Evolutionary conservation across 2,888 invertebrate genomes (phyloP), one percentile per base, ranked within the genome.

Genomic region (Nezara viridula): DNA sequence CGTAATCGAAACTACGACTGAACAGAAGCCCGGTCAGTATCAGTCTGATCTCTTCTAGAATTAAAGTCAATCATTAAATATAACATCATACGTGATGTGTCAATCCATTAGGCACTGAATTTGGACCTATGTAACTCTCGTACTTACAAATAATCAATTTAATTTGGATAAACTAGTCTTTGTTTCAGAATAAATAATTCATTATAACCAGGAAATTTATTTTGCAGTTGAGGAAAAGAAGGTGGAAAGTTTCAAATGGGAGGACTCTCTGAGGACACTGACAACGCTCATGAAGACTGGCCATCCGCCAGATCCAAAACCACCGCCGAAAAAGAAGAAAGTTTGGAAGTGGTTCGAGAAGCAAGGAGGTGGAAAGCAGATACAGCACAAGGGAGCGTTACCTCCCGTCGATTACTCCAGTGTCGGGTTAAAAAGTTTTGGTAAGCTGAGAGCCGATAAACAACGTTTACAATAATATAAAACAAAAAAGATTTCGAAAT

Each of bases 351-450:
- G 81, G 81, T 2, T 10, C 40, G 81, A 40, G 44, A 44, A 44
- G 40, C 12, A 81, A 81, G 37, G 12, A 6, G 44, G 4, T 0
- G 16, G 14, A 24, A 44, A 44, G 44, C n/a, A 47, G 24, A 2
- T 7, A 0, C 2, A 12, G 10, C 21, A 47, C 1, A 4, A 37
- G n/a, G 44, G 24, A 3, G n/a, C 81, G 9, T 19, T 47, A n/a
- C 81, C 81, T n/a, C 81, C 81, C 0, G 81, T 81, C 3, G 81
- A 81, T 47, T 81, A n/a, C 44, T 81, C 81, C 44, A 44, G 14
- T 14, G 81, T 81, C n/a, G 81, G 81, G 2, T n/a, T 81, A 44
- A 81, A 37, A n/a, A 81, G n/a, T 47, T 81, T 81, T n/a, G 81
- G 81, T 81, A 47, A 81, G 37, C 37, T 7, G 5, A 44, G 10